phyloP scores from a whole-genome alignment of 2,888 invertebrate genomes.

The Phyllotreta striolata region DNA sequence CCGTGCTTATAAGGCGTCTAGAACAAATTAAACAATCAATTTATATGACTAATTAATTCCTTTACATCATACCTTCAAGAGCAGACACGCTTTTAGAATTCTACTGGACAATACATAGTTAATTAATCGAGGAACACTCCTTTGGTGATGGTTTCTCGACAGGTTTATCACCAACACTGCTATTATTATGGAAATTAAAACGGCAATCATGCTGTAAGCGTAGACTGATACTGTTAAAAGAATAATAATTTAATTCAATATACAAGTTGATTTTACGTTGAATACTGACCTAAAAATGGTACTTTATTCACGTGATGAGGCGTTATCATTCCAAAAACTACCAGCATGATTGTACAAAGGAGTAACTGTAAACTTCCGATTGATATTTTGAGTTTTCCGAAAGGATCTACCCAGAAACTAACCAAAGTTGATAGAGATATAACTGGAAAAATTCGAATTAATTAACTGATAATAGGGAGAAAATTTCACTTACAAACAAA shows the following conservation, averaged over 20 bases:
- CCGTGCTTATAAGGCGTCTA: conserved; percentile 53
- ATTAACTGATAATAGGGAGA: background rate
- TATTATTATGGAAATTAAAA: conserved; percentile 49
- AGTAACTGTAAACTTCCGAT: conserved; percentile 54
- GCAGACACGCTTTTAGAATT: conserved; percentile 48
- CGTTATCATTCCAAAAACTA: conserved; percentile 50
- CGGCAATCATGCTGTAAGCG: conserved; percentile 50
- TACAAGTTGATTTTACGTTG: background rate
- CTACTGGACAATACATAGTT: conserved; percentile 49
- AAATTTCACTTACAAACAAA: conserved; percentile 50
- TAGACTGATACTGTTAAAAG: conserved; percentile 53
- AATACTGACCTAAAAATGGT: conserved; percentile 55
- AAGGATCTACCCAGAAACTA: conserved; percentile 57
- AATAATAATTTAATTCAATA: conserved; percentile 22
- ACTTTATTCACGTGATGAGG: conserved; percentile 53
- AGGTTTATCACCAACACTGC: conserved; percentile 55
- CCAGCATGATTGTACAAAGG: conserved; percentile 50
- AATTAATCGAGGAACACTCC: conserved; percentile 49
- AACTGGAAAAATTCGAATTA: conserved; percentile 49
- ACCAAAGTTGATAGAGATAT: conserved; percentile 51
- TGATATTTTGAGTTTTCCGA: conserved; percentile 54
- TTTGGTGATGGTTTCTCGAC: conserved; percentile 49
- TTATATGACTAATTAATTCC: conserved; percentile 8
- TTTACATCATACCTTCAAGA: conserved; percentile 52
- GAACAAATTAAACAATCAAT: conserved; percentile 33